These are phyloP conservation scores for Bos indicus DNA, from an alignment of 2,113 vertebrate genomes.

Conservation along the genomic window DNA sequence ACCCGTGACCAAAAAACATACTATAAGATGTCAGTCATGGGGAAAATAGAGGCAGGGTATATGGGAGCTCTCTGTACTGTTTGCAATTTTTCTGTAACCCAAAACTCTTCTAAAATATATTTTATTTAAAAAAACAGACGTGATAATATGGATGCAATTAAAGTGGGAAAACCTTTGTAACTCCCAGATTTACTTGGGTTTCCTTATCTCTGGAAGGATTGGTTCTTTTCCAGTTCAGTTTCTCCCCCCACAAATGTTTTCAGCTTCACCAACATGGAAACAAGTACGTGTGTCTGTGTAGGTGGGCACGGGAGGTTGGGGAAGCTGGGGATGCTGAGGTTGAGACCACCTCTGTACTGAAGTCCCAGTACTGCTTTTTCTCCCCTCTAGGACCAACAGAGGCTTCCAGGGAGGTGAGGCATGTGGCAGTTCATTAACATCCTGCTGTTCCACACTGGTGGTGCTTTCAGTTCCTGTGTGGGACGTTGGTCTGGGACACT, in stretches of 20 bases:
- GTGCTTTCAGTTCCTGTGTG: slow-evolving; percentile 3
- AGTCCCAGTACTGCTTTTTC: neutral
- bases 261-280: neutral
- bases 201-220: neutral
- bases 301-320: neutral
- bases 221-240: neutral
- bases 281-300: neutral
- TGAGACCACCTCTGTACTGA: neutral
- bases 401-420: neutral
- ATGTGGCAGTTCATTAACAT: neutral
- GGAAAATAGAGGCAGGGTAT: neutral
- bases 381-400: neutral
- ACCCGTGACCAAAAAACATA: neutral
- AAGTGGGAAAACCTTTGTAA: neutral
- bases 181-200: neutral
- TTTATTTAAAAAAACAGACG: neutral
- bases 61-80: neutral
- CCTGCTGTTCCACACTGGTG: neutral
- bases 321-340: neutral
- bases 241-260: neutral
- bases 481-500: neutral
- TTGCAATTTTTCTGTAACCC: neutral
- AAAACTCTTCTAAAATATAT: neutral
- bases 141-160: neutral
- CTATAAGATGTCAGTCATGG: neutral